Base-by-base conservation (phyloP, 1,140 invertebrate genomes). In the Zaprionus taronus region DNA sequence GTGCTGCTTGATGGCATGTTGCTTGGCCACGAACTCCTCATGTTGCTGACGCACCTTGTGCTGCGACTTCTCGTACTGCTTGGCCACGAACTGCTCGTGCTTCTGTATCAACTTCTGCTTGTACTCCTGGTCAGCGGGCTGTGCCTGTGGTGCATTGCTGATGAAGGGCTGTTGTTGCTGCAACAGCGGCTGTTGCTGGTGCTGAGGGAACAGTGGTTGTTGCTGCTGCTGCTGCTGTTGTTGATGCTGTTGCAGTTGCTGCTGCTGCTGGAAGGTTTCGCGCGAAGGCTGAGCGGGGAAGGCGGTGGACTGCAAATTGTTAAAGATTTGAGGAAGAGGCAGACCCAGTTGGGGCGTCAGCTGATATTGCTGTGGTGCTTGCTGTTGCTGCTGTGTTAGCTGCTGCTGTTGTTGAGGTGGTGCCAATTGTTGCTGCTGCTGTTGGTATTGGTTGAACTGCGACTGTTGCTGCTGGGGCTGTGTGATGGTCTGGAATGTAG, bases 71-170 rank as follows among this genome's bases (percentile, higher is more conserved):
- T 95, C 95, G 75, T 95, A 95, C 81, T 95, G 95, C 87, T 95
- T 95, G 77, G 95, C 94, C 17, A 95, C 94, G 77, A 95, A 96
- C 72, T 95, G 94, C 82, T 95, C 95, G 73, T 96, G 95, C 85
- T 95, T 95, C 78, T 95, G 95, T 72, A 95, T 95, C 11, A 95
- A 94, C 65, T 95, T 94, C 79, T 95, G 95, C 62, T 95, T 92
- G 64, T 91, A 91, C 24, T 92, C 91, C 66, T 91, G 94, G 72
- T 95, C 95, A 83, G 94, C 93, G 93, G 94, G 53, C 64, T 91
- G 91, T 2, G 72, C 24, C 91, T 91, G 92, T 77, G 93, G 80
- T 9, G 91, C 94, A 34, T 94, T 93, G 38, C 93, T 93, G 1
- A 87, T 71, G 20, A 93, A 94, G 20, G 94, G 93, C 26, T 94